Evolutionary conservation across 2,888 invertebrate species (phyloP).

Genomic region (Dimorphilus gyrociliatus): DNA sequence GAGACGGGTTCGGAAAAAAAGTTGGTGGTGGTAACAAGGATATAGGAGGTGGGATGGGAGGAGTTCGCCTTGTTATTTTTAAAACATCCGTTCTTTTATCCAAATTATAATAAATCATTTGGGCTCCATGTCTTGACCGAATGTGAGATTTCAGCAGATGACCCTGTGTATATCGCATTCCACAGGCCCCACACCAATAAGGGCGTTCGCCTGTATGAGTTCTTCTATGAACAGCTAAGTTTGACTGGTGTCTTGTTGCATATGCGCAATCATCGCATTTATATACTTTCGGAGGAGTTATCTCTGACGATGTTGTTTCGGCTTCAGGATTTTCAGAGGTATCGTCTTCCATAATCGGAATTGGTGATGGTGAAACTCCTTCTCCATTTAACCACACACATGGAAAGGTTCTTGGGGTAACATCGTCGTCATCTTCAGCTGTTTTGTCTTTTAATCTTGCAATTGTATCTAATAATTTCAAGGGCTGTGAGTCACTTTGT

Average conservation of each 20-base stretch:
- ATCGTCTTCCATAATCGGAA: no score
- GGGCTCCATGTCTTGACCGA: constrained; percentile 34
- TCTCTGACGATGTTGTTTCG: no score
- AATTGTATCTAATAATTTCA: no score
- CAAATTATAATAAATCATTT: constrained; percentile 36
- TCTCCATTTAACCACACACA: constrained; percentile 5
- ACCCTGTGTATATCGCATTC: constrained; percentile 36
- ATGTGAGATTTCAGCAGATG: constrained; percentile 37
- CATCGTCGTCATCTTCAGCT: no score
- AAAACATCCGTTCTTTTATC: no score
- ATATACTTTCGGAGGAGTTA: constrained; percentile 36
- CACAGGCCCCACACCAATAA: constrained; percentile 36
- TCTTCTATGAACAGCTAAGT: constrained; percentile 34
- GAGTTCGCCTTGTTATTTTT: no score
- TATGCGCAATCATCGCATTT: constrained; percentile 36
- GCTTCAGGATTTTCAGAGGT: no score
- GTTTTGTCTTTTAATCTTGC: no score
- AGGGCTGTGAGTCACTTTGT: no score
- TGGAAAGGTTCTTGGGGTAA: constrained; percentile 4
- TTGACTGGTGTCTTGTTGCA: constrained; percentile 37
- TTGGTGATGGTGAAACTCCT: neutral
- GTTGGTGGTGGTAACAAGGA: no score
- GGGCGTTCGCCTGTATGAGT: constrained; percentile 37
- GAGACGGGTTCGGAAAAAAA: no score
- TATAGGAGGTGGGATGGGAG: no score